A percentile compares a stretch with the other conserved stretches of the same genome.
These are phyloP conservation scores for Zapornia atra DNA, from an alignment of 2,113 vertebrate genomes.

Conservation along the genomic window DNA sequence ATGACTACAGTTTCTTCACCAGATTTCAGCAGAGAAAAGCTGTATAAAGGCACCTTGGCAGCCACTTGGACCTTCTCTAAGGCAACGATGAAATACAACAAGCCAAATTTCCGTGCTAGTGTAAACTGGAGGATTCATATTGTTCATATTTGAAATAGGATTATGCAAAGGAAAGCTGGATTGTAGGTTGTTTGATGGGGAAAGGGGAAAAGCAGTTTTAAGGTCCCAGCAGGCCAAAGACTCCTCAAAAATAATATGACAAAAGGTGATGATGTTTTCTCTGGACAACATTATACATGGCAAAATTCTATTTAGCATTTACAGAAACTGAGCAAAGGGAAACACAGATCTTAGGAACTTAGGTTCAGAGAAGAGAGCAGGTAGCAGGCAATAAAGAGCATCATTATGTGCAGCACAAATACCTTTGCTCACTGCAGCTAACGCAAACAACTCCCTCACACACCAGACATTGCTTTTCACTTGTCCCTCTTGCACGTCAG, in stretches of 20 bases:
- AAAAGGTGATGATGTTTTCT: slow-evolving; percentile 28
- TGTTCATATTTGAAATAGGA: slow-evolving; percentile 31
- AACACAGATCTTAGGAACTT: background rate
- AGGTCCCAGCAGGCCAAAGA: slow-evolving; percentile 6
- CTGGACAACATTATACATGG: background rate
- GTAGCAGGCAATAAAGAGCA: background rate
- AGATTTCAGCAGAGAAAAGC: slow-evolving; percentile 45
- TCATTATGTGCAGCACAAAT: background rate
- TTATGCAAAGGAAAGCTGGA: slow-evolving; percentile 38
- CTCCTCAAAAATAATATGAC: slow-evolving; percentile 19
- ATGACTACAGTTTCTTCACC: background rate
- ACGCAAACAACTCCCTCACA: background rate
- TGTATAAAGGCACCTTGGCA: slow-evolving; percentile 40
- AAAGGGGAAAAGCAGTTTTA: slow-evolving; percentile 18
- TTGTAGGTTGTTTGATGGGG: background rate
- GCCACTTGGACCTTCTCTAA: background rate
- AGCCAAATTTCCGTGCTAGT: slow-evolving; percentile 12
- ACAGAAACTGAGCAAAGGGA: slow-evolving; percentile 19
- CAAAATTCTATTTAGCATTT: slow-evolving; percentile 46
- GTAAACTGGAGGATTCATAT: slow-evolving; percentile 30
- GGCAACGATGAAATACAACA: slow-evolving; percentile 27
- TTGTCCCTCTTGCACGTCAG: background rate
- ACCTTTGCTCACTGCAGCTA: background rate
- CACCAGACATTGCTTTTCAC: background rate
- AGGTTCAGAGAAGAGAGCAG: background rate